Evolutionary conservation across 1,140 invertebrate species (phyloP), one percentile per base, ranked within the genome.

Genomic region (Danaus plexippus): DNA sequence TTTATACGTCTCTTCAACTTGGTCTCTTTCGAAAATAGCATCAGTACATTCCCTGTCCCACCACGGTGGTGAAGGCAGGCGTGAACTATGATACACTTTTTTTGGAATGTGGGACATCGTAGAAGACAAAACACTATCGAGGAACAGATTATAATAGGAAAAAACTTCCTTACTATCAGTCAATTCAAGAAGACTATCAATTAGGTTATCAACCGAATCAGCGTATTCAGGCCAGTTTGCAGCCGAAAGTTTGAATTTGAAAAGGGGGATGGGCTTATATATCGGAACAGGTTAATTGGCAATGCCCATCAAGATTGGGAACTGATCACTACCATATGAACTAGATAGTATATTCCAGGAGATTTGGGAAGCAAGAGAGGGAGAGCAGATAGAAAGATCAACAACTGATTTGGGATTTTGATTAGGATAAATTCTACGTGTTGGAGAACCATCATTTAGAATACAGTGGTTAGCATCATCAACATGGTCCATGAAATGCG

Each of bases 251-350:
- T 18, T 12, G 32, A 43, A 50, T 50, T 49, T 57, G 12, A 43
- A n/a, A 9, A 50, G 8, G 9, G 47, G 47, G 11, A 11, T 41
- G 12, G 12, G 15, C 1, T 12, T 55, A 6, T 8, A 11, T 32
- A n/a, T 32, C 1, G 10, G 12, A 43, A 10, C 6, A 10, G 9
- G 43, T 9, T 4, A 12, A 9, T 51, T 55, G 47, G 57, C 15
- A 8, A 52, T 15, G 13, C 54, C 40, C n/a, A 62, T 51, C 9
- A 66, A 6, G 32, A 69, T 64, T 13, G 67, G 61, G 22, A 55
- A 66, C 9, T 64, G 62, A 45, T 64, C 62, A 48, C 62, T 70
- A 11, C 59, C 59, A 52, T 54, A 62, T 9, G 64, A 11, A 9
- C 11, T 12, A 32, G 11, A 9, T 1, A 62, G 13, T 9, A 43